Conservation (phyloP, 1,140 invertebrate species). For the Arion vulgaris region DNA sequence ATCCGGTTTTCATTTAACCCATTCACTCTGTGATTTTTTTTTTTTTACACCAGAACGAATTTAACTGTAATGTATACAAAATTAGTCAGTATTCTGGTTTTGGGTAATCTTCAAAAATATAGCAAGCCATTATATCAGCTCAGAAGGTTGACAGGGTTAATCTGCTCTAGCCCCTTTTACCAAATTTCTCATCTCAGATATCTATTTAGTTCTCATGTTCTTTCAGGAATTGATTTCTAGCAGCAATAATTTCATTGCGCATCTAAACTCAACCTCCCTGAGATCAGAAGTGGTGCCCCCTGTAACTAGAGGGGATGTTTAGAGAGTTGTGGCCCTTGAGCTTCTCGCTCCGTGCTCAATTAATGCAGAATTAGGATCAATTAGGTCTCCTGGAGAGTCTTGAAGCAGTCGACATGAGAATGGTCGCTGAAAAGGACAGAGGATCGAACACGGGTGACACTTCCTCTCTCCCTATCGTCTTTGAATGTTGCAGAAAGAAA, state of each 20-base stretch:
- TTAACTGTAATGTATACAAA: too few species aligned
- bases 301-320: slow-evolving; percentile 31
- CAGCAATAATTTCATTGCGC: slow-evolving; percentile 42
- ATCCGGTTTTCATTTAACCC: too few species aligned
- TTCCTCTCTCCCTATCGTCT: neutral
- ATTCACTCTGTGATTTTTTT: too few species aligned
- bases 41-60: too few species aligned
- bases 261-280: slow-evolving; percentile 36
- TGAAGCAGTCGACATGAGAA: slow-evolving; percentile 3
- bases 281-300: slow-evolving; percentile 21
- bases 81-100: too few species aligned
- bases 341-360: slow-evolving; percentile 38
- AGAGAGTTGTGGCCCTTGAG: slow-evolving; percentile 38
- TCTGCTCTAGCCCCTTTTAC: too few species aligned
- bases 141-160: too few species aligned
- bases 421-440: slow-evolving; percentile 1
- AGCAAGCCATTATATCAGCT: too few species aligned
- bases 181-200: neutral
- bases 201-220: slow-evolving; percentile 6
- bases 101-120: too few species aligned
- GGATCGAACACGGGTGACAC: neutral
- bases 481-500: neutral
- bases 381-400: slow-evolving; percentile 24
- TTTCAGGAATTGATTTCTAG: slow-evolving; percentile 34
- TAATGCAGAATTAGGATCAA: slow-evolving; percentile 42